Conservation (phyloP, 2,113 vertebrate species). For the Colaptes auratus region DNA sequence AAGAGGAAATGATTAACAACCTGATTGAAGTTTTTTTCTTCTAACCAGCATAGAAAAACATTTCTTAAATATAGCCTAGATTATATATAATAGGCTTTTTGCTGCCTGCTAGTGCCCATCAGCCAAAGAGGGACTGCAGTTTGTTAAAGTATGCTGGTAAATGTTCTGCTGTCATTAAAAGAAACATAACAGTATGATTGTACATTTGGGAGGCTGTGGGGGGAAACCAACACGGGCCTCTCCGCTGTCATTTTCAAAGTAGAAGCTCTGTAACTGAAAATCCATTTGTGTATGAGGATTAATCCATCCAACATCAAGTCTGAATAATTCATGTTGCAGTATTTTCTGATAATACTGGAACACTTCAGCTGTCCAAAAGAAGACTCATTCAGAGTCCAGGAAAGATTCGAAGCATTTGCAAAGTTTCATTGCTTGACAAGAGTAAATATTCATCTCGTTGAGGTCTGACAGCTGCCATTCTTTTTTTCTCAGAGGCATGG, state of each 20-base stretch:
- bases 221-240: not conserved
- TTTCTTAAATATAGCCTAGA: not conserved
- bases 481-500: not conserved
- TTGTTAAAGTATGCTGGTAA: not conserved
- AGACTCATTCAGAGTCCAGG: not conserved
- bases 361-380: not conserved
- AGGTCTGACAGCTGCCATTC: not conserved
- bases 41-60: not conserved
- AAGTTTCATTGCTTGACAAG: not conserved
- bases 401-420: not conserved
- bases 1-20: too few relatives aligned
- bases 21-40: not conserved
- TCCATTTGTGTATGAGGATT: not conserved
- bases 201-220: not conserved
- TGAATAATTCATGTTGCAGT: not conserved
- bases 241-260: not conserved
- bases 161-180: not conserved
- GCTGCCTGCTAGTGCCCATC: not conserved
- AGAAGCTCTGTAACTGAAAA: not conserved
- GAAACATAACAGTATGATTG: not conserved
- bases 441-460: not conserved
- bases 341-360: not conserved
- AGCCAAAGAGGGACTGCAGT: not conserved
- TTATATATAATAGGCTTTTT: not conserved
- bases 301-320: not conserved